These are phyloP conservation scores for Adela reaumurella DNA, from an alignment of 2,888 invertebrate species.

Conservation along the genomic window DNA sequence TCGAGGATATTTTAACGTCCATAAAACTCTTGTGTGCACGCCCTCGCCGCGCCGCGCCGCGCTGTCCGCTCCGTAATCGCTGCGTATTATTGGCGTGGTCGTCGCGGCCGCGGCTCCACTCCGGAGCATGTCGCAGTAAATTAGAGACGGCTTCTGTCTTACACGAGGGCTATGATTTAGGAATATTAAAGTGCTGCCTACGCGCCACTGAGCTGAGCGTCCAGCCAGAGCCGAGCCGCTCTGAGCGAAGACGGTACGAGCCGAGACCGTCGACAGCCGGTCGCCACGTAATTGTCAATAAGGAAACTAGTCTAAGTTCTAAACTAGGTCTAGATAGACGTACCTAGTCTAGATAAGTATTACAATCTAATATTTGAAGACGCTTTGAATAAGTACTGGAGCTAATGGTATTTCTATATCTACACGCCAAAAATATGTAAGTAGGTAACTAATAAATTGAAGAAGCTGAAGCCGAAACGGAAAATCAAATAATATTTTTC, in stretches of 20 bases:
- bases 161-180: slow-evolving; percentile 26
- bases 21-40: not conserved
- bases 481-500: too few species aligned
- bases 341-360: too few species aligned
- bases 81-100: not conserved
- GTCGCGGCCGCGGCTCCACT: too few species aligned
- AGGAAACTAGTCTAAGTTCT: not conserved
- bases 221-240: slow-evolving; percentile 4
- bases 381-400: too few species aligned
- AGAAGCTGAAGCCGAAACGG: too few species aligned
- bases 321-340: too few species aligned
- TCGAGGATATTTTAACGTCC: not conserved
- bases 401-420: too few species aligned
- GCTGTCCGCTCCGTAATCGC: not conserved
- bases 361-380: too few species aligned
- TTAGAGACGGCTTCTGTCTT: slow-evolving; percentile 22
- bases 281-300: too few species aligned
- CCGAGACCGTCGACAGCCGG: too few species aligned
- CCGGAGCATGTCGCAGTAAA: slow-evolving; percentile 21
- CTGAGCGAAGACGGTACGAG: not conserved
- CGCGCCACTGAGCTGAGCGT: slow-evolving; percentile 12
- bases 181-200: slow-evolving; percentile 23
- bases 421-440: too few species aligned
- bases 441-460: too few species aligned
- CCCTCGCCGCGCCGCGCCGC: not conserved